Conservation (phyloP, 2,113 vertebrate species). For the Gopherus flavomarginatus region DNA sequence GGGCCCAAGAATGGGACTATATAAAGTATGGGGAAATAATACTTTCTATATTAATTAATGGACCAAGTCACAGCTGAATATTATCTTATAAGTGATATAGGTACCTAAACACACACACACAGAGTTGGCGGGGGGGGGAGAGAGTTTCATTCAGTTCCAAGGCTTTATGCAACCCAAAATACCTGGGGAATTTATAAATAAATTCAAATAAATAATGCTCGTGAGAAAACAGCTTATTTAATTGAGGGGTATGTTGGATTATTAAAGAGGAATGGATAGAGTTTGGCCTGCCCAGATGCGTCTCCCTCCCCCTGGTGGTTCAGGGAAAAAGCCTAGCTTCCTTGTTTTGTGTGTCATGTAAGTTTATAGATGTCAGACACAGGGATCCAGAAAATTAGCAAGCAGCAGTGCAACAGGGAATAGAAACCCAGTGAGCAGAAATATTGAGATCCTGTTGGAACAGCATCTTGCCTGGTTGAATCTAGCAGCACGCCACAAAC, state of each 20-base stretch:
- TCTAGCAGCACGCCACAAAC: not conserved
- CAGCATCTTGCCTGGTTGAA: not conserved
- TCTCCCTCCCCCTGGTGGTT: not conserved
- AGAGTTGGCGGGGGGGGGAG: too few relatives aligned
- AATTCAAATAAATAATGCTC: not conserved
- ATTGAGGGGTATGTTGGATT: not conserved
- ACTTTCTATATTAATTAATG: not conserved
- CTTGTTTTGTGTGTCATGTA: not conserved
- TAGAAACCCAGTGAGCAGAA: constrained; percentile 3
- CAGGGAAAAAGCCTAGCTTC: not conserved
- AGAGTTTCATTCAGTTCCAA: not conserved
- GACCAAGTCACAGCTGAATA: not conserved
- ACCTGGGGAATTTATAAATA: not conserved
- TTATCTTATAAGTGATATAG: not conserved
- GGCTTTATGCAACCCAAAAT: not conserved
- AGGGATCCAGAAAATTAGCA: not conserved
- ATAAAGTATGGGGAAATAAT: not conserved
- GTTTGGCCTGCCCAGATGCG: not conserved
- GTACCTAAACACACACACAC: not conserved
- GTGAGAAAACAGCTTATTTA: not conserved
- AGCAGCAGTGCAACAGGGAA: not conserved
- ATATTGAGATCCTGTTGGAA: not conserved
- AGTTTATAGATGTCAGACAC: not conserved
- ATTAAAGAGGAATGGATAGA: not conserved
- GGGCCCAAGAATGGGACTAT: not conserved